A percentile compares a stretch with the other conserved stretches of the same genome.
phyloP scores from a whole-genome alignment of 2,797 vertebrate species.

The Sebastes vulpes region DNA sequence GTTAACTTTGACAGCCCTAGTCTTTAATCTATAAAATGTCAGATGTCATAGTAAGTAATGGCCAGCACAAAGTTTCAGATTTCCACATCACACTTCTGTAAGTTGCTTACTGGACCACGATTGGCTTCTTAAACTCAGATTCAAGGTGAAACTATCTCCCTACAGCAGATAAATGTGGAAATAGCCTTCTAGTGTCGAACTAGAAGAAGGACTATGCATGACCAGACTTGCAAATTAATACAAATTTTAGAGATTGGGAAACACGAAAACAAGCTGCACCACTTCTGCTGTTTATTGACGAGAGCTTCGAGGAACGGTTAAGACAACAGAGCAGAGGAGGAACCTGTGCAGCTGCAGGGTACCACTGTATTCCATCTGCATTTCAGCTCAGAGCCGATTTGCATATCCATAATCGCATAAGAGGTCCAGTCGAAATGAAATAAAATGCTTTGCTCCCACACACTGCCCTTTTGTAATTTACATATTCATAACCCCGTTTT shows the following conservation, averaged over 20 bases:
- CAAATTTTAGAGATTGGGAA: not conserved
- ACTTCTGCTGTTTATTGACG: constrained; percentile 2
- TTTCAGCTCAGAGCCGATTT: constrained; percentile 42
- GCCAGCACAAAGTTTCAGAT: not conserved
- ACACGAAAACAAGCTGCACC: not conserved
- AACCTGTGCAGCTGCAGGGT: constrained; percentile 22
- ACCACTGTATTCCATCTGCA: constrained; percentile 17
- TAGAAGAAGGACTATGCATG: not conserved
- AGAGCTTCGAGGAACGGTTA: not conserved
- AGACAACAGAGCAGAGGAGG: constrained; percentile 11
- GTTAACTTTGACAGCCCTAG: not conserved
- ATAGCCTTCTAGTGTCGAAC: not conserved
- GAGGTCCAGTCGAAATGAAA: constrained; percentile 44
- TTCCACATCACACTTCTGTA: not conserved
- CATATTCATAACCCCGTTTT: constrained; percentile 51
- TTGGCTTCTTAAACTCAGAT: not conserved
- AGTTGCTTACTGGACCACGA: not conserved
- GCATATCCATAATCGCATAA: constrained; percentile 59
- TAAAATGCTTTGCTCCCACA: constrained; percentile 45
- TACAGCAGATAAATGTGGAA: not conserved
- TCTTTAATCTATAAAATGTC: not conserved
- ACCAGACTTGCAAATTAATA: not conserved
- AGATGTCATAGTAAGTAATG: too few relatives aligned
- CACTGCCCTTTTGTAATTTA: constrained; percentile 23
- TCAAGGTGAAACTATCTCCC: not conserved